Evolutionary conservation across 2,888 invertebrate genomes (phyloP).

Genomic region (Coecobrya sp.): DNA sequence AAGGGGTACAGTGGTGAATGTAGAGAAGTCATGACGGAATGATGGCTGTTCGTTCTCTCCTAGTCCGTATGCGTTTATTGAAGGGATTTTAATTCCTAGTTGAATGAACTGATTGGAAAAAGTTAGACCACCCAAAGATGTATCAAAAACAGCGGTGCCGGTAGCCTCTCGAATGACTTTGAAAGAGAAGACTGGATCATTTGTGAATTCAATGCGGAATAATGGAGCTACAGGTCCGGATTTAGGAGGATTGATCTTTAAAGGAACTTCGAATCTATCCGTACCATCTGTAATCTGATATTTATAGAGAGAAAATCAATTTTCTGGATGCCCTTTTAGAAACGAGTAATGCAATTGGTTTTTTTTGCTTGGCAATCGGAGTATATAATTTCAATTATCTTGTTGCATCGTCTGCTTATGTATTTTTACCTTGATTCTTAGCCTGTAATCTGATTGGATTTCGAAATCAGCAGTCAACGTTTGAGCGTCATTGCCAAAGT

Average conservation of each 20-base stretch:
- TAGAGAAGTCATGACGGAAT: slow-evolving; percentile 87
- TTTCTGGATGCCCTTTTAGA: slow-evolving; percentile 7
- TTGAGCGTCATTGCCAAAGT: slow-evolving; percentile 82
- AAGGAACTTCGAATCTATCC: slow-evolving; percentile 84
- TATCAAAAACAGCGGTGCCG: slow-evolving; percentile 86
- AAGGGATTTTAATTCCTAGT: slow-evolving; percentile 87
- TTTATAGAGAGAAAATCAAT: slow-evolving; percentile 27
- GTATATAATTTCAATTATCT: background rate
- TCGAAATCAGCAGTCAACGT: slow-evolving; percentile 77
- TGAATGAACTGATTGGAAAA: slow-evolving; percentile 88
- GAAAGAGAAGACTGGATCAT: slow-evolving; percentile 80
- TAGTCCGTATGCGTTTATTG: slow-evolving; percentile 88
- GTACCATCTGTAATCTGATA: slow-evolving; percentile 82
- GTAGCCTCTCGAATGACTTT: slow-evolving; percentile 82
- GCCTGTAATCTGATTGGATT: slow-evolving; percentile 84
- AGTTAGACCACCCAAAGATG: slow-evolving; percentile 87
- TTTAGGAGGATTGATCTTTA: slow-evolving; percentile 81
- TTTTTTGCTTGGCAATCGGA: background rate
- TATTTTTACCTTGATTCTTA: slow-evolving; percentile 82
- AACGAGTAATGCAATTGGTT: slow-evolving; percentile 1
- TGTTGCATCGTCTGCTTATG: background rate
- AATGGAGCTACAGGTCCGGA: slow-evolving; percentile 31
- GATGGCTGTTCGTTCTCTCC: slow-evolving; percentile 88
- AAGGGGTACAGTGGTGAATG: slow-evolving; percentile 87
- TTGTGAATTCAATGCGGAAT: slow-evolving; percentile 76